Base-by-base conservation (phyloP, 2,113 vertebrate species). In the Greenwoodochromis staneri region DNA sequence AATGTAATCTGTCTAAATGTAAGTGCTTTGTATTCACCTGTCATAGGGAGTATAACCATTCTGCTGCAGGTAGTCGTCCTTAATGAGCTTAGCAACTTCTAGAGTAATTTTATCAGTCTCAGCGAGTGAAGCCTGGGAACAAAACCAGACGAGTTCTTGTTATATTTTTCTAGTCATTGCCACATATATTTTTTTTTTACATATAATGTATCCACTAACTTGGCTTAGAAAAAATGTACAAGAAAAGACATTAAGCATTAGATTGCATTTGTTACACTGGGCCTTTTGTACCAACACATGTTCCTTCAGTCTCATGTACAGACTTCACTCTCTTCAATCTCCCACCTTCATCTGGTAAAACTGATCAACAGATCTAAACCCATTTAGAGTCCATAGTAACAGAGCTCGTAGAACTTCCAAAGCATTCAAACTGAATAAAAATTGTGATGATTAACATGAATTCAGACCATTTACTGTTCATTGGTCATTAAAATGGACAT, bases 31-130 rank as follows among this genome's bases (percentile, higher is more conserved):
- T 78, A 82, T 13, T 90, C 88, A 98, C 98, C 98, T 97, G 97
- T 99, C 98, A 7, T 99, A 99, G 17, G 98, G 97, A 0, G 98
- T 98, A 80, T 99, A 99, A 85, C 99, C 98, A 45, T 99, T 99
- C 96, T 99, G 99, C 89, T 99, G 98, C 91, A 99, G 96, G 93
- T 98, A 99, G 96, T 99, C 99, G 31, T 99, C 99, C 93, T 99
- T 99, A 82, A 99, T 97, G 93, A 99, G 97, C 89, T 99, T 99
- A 59, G 99, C 99, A 47, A 99, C 98, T 90, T 99, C 99, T 89
- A 99, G 92, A n/a, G 99, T 99, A 89, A 99, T 99, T 96, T 99
- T 99, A 95, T 99, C 99, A 1, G 96, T 97, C 95, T 99, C 99
- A 91, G 99, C 99, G 80, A 99, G 96, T 53, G 99, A 99, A 81